Evolutionary conservation across 2,113 vertebrate genomes (phyloP), one percentile per base, ranked within the genome.

Genomic region (Coryphaenoides rupestris): DNA sequence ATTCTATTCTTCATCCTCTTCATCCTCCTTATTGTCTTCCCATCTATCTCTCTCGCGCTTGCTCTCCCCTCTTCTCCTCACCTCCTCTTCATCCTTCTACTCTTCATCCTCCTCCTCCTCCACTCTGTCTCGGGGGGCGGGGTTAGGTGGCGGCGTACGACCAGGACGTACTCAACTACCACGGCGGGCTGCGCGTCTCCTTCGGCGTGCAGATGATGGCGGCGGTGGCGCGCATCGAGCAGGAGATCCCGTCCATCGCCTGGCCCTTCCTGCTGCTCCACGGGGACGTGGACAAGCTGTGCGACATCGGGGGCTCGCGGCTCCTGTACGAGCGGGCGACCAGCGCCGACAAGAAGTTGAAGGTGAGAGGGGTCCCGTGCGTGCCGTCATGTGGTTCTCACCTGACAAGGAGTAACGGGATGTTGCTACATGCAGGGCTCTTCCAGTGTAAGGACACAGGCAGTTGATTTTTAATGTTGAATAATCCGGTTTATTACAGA

Each of bases 201-300:
- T 97, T 98, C 0, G 93, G 87, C 74, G 90, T 93, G 75, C 95
- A 98, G 74, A 56, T 98, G 75, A 91, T 99, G 82, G 90, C 90
- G 0, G 95, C 95, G 0, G 77, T 91, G 0, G 81, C 89, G 0
- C 89, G 91, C 64, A 95, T 99, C 0, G 91, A 94, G 77, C 90
- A 82, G 47, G 91, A 90, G 14, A 80, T 99, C 60, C 91, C 95
- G 9, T 89, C 82, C 83, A 90, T 99, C 82, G 88, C 78, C 15
- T 83, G 95, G 88, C 96, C 97, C n/a, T 90, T 98, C 86, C 73
- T 95, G 73, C 86, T 98, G 84, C 91, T 98, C 22, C 97, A 99
- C 1, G 96, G 97, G 5, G 93, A 92, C 0, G 84, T 78, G 0
- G 97, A 98, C 88, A 94, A 92, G 77, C 91, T 99, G 47, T 98